Conservation (phyloP, 2,888 invertebrate genomes). For the Tridacna crocea region DNA sequence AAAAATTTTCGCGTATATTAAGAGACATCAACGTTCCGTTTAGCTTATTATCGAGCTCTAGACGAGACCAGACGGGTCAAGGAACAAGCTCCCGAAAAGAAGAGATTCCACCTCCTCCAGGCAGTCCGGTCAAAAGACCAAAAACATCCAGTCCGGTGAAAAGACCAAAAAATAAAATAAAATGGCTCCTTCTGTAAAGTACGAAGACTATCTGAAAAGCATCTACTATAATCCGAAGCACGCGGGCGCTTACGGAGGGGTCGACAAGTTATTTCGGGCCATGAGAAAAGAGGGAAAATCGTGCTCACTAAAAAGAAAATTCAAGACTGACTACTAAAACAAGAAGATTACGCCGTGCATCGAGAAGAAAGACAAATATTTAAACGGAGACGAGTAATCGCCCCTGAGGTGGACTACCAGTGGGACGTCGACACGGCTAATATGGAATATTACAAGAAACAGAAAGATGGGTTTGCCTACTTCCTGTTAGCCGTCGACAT, state of each 20-base stretch:
- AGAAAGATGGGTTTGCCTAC: slow-evolving; percentile 49
- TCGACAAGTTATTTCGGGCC: slow-evolving; percentile 56
- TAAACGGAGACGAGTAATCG: slow-evolving; percentile 44
- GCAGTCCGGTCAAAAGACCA: slow-evolving; percentile 27
- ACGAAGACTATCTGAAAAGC: slow-evolving; percentile 39
- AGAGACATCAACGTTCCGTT: slow-evolving; percentile 32
- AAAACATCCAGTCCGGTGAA: background rate
- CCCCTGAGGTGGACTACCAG: slow-evolving; percentile 49
- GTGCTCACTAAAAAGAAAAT: slow-evolving; percentile 47
- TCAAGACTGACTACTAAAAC: slow-evolving; percentile 57
- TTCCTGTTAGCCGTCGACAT: slow-evolving; percentile 48
- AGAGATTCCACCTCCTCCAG: slow-evolving; percentile 36
- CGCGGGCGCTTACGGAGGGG: slow-evolving; percentile 48
- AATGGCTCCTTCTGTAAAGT: slow-evolving; percentile 46
- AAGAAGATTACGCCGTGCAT: slow-evolving; percentile 56
- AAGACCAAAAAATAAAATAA: slow-evolving; percentile 49
- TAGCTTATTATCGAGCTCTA: slow-evolving; percentile 28
- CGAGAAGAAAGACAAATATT: slow-evolving; percentile 43
- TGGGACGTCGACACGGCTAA: slow-evolving; percentile 55
- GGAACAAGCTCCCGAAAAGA: slow-evolving; percentile 2
- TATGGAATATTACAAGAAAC: slow-evolving; percentile 42
- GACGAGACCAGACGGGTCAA: slow-evolving; percentile 28
- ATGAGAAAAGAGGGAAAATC: slow-evolving; percentile 55
- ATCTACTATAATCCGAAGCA: slow-evolving; percentile 59
- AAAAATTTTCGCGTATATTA: slow-evolving; percentile 23